These are phyloP conservation scores for Orthonychiurus folsomi DNA, from an alignment of 2,888 invertebrate species.

Conservation along the genomic window DNA sequence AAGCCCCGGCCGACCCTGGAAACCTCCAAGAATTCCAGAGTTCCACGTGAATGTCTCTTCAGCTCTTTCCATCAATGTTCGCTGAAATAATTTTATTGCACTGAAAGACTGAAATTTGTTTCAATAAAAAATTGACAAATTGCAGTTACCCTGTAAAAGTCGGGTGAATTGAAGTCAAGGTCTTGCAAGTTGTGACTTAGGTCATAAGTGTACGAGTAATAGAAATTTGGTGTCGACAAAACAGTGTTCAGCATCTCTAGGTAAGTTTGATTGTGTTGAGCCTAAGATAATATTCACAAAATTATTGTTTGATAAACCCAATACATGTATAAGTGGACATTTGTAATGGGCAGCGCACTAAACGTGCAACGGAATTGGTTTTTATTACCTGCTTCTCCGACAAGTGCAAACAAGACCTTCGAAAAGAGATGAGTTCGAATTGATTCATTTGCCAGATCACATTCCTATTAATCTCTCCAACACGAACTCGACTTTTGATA, in stretches of 20 bases:
- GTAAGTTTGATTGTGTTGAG: slow-evolving; percentile 72
- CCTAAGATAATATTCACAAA: slow-evolving; percentile 11
- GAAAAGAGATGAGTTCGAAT: slow-evolving; percentile 76
- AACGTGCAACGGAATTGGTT: too few relatives aligned
- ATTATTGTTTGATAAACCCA: neutral
- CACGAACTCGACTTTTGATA: slow-evolving; percentile 70
- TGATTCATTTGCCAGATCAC: slow-evolving; percentile 69
- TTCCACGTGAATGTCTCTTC: slow-evolving; percentile 94
- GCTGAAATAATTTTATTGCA: slow-evolving; percentile 50
- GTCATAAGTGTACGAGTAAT: slow-evolving; percentile 91
- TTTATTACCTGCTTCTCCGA: slow-evolving; percentile 61
- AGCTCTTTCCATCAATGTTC: slow-evolving; percentile 66
- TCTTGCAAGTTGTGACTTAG: slow-evolving; percentile 84
- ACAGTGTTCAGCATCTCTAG: slow-evolving; percentile 74
- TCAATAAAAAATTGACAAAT: too few relatives aligned
- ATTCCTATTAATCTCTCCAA: slow-evolving; percentile 62
- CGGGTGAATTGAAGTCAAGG: slow-evolving; percentile 70
- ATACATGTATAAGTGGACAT: too few relatives aligned
- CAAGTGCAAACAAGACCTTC: slow-evolving; percentile 72
- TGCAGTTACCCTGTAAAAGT: slow-evolving; percentile 59
- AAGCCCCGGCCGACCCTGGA: slow-evolving; percentile 62
- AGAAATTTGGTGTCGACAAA: slow-evolving; percentile 74
- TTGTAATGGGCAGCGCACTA: neutral
- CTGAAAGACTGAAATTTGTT: slow-evolving; percentile 10
- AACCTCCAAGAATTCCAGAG: slow-evolving; percentile 63